Conservation (phyloP, 2,113 vertebrate genomes). For the Pygoscelis adeliae region DNA sequence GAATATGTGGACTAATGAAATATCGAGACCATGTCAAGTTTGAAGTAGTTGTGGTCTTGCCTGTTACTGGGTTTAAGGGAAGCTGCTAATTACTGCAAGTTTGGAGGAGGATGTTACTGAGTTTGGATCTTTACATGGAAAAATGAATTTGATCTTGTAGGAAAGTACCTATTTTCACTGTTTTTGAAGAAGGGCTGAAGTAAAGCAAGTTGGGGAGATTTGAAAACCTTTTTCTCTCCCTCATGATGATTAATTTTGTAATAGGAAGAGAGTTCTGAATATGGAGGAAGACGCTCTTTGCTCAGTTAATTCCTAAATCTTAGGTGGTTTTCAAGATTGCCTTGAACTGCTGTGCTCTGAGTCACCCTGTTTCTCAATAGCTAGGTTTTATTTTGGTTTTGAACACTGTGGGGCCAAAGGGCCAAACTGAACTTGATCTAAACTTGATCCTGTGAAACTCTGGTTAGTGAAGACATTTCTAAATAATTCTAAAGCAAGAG, state of each 20-base stretch:
- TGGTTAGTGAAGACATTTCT: not conserved
- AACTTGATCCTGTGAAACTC: not conserved
- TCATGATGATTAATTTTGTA: not conserved
- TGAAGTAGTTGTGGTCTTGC: not conserved
- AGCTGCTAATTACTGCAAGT: not conserved
- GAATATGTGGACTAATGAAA: not conserved
- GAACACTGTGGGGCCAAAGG: not conserved
- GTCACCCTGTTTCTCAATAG: not conserved
- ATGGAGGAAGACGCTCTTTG: not conserved
- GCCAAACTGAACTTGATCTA: not conserved
- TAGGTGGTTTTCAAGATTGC: not conserved
- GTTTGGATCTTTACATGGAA: not conserved
- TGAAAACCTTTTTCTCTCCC: not conserved
- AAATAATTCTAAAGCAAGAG: not conserved
- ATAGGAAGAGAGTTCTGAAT: not conserved
- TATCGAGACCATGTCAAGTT: not conserved
- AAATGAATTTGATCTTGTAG: not conserved
- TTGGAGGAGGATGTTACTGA: not conserved
- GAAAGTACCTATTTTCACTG: not conserved
- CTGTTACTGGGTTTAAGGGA: not conserved
- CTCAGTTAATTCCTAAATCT: not conserved
- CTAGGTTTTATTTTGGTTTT: not conserved
- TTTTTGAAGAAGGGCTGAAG: not conserved
- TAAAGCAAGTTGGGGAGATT: not conserved
- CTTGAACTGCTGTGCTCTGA: not conserved